phyloP scores from a whole-genome alignment of 2,888 invertebrate genomes.

The Conops quadrifasciatus region DNA sequence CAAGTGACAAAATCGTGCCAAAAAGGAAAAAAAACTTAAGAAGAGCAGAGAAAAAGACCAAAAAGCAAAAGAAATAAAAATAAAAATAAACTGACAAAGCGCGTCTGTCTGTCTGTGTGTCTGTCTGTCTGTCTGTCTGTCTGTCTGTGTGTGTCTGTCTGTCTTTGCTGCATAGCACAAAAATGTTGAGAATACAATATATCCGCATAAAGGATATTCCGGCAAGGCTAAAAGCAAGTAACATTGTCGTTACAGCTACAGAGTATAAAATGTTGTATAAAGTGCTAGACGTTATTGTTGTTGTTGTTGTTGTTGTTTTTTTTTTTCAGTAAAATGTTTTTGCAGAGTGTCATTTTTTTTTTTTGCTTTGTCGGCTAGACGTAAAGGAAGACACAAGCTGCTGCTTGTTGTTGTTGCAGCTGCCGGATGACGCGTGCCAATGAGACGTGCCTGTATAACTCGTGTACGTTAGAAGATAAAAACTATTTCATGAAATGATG shows the following conservation, averaged over 20 bases:
- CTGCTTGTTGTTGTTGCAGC: background rate
- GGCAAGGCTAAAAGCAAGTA: constrained; percentile 19
- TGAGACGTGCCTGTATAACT: no score
- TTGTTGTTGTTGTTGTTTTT: background rate
- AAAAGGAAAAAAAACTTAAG: background rate
- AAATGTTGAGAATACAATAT: constrained; percentile 5
- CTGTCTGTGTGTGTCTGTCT: background rate
- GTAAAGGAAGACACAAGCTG: background rate
- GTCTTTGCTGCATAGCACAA: background rate
- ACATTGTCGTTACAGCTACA: constrained; percentile 1
- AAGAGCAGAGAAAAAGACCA: background rate
- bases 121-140: background rate
- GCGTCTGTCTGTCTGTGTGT: background rate
- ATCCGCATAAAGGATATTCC: constrained; percentile 21
- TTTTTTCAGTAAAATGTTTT: background rate
- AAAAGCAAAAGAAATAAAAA: no score
- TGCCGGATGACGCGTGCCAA: background rate
- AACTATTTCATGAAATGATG: no score
- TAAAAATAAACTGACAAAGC: no score
- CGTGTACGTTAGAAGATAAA: no score
- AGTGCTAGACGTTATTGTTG: background rate
- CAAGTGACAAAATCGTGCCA: background rate
- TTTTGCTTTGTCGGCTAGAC: background rate
- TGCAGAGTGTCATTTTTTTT: background rate
- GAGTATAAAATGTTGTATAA: background rate